Evolutionary conservation across 2,113 vertebrate species (phyloP).

Genomic region (Lonchura striata): DNA sequence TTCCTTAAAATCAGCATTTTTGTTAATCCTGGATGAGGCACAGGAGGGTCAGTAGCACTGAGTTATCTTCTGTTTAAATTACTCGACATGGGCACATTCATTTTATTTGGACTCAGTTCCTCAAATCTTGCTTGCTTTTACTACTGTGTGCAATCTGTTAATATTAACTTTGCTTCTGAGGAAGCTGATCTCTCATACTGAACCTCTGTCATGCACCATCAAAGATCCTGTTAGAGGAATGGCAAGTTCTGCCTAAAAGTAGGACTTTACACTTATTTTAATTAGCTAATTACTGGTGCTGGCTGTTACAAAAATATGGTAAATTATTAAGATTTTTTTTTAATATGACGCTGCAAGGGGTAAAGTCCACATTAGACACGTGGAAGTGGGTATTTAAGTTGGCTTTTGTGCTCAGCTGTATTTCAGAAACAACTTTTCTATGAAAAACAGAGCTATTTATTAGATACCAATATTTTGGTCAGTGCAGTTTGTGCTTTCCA

Average conservation of each 20-base stretch:
- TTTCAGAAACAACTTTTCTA: background rate
- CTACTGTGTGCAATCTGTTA: slow-evolving; percentile 45
- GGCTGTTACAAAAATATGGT: background rate
- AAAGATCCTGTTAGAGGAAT: background rate
- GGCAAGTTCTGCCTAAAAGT: background rate
- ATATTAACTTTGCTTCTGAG: slow-evolving; percentile 48
- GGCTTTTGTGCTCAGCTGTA: background rate
- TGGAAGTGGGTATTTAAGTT: background rate
- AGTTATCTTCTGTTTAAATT: slow-evolving; percentile 24
- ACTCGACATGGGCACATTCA: background rate
- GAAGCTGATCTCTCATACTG: background rate
- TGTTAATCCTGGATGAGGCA: background rate
- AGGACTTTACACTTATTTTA: background rate
- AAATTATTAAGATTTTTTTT: background rate
- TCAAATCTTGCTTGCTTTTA: background rate
- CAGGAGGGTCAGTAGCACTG: background rate
- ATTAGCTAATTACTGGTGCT: background rate
- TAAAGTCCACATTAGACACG: background rate
- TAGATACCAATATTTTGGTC: background rate
- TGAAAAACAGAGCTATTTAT: background rate
- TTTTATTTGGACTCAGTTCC: slow-evolving; percentile 3
- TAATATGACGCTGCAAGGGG: background rate
- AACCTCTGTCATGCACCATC: background rate
- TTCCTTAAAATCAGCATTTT: background rate
- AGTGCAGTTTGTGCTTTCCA: background rate